Percentiles rank a stretch among this genome's conserved stretches.
Conservation (phyloP, 2,113 vertebrate genomes). For the Bufo gargarizans region DNA sequence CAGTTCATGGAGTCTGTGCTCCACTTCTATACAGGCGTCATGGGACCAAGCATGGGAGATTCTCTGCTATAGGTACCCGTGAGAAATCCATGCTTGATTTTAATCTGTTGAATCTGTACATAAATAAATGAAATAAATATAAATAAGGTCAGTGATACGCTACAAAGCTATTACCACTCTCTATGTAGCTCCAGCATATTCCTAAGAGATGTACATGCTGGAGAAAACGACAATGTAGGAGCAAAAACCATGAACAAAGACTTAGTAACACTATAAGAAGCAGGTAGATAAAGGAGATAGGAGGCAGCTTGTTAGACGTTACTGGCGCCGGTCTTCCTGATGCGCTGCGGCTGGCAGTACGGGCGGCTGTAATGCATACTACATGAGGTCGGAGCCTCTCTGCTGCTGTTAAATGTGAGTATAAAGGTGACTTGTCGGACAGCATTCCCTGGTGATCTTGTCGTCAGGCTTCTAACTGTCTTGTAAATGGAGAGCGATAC, state of each 20-base stretch:
- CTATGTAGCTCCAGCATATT: background rate
- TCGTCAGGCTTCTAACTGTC: constrained; percentile 8
- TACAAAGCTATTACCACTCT: background rate
- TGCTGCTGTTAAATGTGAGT: constrained; percentile 2
- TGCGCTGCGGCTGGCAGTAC: background rate
- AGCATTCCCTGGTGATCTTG: constrained; percentile 44
- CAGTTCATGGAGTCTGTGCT: too few species aligned
- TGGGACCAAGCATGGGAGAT: too few species aligned
- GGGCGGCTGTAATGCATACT: constrained; percentile 21
- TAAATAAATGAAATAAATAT: too few species aligned
- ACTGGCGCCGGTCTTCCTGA: background rate
- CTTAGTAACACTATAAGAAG: background rate
- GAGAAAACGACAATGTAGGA: background rate
- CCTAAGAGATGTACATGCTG: background rate
- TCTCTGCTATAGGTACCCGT: too few species aligned
- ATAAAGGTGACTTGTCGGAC: constrained; percentile 39
- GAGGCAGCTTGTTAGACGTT: background rate
- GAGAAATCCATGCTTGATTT: too few species aligned
- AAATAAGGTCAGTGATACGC: too few species aligned
- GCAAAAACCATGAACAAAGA: background rate
- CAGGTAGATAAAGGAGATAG: background rate
- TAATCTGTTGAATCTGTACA: too few species aligned
- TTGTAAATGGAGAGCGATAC: constrained; percentile 26
- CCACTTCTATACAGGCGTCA: too few species aligned
- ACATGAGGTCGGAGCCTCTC: constrained; percentile 13